Evolutionary conservation across 1,140 invertebrate species (phyloP), one percentile per base, ranked within the genome.

Genomic region (Drosophila ambigua): DNA sequence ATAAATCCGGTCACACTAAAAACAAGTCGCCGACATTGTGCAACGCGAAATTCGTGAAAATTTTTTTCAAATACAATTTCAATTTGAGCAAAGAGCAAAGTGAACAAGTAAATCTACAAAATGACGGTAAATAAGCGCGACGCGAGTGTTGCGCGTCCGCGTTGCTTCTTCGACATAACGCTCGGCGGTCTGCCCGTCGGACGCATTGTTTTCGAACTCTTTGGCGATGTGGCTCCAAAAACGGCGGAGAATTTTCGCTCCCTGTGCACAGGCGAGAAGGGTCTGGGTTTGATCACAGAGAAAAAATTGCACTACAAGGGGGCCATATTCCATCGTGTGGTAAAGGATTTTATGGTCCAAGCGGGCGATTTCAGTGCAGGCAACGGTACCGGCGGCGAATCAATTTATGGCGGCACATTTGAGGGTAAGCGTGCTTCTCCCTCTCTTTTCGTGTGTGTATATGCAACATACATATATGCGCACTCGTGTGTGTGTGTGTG

Each of bases 211-310:
- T 98, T 99, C 91, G 98, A 99, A 58, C 93, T 99, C 0, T 99
- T 96, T 93, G 95, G 95, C 71, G 97, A 99, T 93, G 94, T 97
- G 53, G 97, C 97, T 50, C 98, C 98, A 2, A 97, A 97, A 92
- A 99, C 98, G 0, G 97, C 96, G 23, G 97, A 98, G 88, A 99
- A 99, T 92, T 99, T 99, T 92, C 94, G 97, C 50, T 94, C 96
- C 2, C 93, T 99, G 39, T 99, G 98, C 88, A 97, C 97, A 2
- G 98, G 98, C 2, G 97, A 98, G 84, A 95, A 95, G 87, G 96
- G 97, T 8, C 92, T 95, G 7, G 97, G 96, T 8, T 94, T 94
- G 90, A 93, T 93, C 2, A 96, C 96, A 0, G 94, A 94, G 41
- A 97, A 97, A 90, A 94, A 94, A 6, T 92, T 96, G 9, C 94